phyloP scores from a whole-genome alignment of 2,888 invertebrate genomes.

The Aphodius sticticus region DNA sequence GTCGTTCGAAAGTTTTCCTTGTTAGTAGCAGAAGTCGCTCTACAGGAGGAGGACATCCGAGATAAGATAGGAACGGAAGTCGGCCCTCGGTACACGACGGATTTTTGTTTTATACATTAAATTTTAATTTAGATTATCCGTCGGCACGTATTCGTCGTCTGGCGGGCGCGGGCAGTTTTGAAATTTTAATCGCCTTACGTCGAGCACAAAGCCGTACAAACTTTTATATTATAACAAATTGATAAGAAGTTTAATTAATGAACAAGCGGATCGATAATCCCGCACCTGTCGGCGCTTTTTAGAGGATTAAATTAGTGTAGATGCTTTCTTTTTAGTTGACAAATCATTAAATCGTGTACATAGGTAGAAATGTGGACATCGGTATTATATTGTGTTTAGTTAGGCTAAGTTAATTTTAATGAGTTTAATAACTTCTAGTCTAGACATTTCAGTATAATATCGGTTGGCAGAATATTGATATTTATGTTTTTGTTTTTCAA shows the following conservation, averaged over 20 bases:
- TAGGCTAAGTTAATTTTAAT: no score
- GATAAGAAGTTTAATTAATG: slow-evolving; percentile 37
- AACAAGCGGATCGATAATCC: slow-evolving; percentile 21
- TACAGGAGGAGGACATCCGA: background rate
- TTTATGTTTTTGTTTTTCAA: no score
- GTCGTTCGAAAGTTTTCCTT: background rate
- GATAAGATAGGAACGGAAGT: slow-evolving; percentile 18
- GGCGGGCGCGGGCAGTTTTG: slow-evolving; percentile 28
- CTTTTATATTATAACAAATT: slow-evolving; percentile 31
- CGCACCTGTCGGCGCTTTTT: background rate
- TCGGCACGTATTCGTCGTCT: slow-evolving; percentile 21
- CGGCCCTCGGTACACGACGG: background rate
- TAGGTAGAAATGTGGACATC: no score
- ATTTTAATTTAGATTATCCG: slow-evolving; percentile 37
- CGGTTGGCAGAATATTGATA: no score
- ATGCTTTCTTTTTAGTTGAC: background rate
- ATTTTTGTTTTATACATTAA: slow-evolving; percentile 29
- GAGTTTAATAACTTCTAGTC: no score
- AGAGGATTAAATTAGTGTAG: background rate
- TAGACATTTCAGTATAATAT: no score
- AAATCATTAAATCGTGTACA: background rate
- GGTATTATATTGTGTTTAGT: no score
- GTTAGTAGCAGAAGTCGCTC: background rate
- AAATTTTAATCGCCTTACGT: slow-evolving; percentile 36
- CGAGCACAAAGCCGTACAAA: slow-evolving; percentile 22